Percentiles rank a stretch among this genome's conserved stretches.
These are phyloP conservation scores for Eumerus sabulonum DNA, from an alignment of 2,888 invertebrate species.

Conservation along the genomic window DNA sequence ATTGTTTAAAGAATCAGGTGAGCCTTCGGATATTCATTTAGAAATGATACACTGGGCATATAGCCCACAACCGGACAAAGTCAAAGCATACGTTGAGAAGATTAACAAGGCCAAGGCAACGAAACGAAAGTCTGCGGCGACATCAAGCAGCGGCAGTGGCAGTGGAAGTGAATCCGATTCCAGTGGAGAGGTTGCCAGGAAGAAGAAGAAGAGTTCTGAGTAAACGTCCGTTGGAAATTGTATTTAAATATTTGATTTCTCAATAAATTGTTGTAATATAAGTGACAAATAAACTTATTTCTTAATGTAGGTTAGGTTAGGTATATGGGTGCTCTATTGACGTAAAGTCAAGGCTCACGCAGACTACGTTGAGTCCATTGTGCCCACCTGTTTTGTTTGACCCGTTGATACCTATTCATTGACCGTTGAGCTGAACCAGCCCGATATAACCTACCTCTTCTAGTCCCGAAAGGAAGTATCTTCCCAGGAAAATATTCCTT, in stretches of 20 bases:
- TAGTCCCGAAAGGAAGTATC: too few relatives aligned
- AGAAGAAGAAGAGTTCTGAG: constrained; percentile 51
- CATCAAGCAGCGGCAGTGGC: constrained; percentile 71
- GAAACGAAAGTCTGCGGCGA: constrained; percentile 77
- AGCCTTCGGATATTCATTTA: constrained; percentile 85
- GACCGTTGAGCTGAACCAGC: too few relatives aligned
- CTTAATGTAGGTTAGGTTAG: too few relatives aligned
- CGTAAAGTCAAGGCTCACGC: too few relatives aligned
- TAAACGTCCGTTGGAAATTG: too few relatives aligned
- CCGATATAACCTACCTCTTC: too few relatives aligned
- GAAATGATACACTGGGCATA: constrained; percentile 87
- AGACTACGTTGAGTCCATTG: too few relatives aligned
- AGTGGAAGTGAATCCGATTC: constrained; percentile 28
- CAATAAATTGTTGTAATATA: constrained; percentile 33
- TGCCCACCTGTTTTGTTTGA: too few relatives aligned
- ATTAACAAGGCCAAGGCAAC: constrained; percentile 71
- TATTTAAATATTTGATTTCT: constrained; percentile 9
- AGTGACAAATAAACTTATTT: neutral
- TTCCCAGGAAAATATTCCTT: too few relatives aligned
- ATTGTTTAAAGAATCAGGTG: constrained; percentile 83
- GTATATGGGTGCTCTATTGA: too few relatives aligned
- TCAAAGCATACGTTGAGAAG: constrained; percentile 82
- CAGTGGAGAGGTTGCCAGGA: constrained; percentile 31
- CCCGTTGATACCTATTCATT: too few relatives aligned
- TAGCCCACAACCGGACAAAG: constrained; percentile 84